Conservation (phyloP, 2,113 vertebrate genomes). For the Bufo bufo region DNA sequence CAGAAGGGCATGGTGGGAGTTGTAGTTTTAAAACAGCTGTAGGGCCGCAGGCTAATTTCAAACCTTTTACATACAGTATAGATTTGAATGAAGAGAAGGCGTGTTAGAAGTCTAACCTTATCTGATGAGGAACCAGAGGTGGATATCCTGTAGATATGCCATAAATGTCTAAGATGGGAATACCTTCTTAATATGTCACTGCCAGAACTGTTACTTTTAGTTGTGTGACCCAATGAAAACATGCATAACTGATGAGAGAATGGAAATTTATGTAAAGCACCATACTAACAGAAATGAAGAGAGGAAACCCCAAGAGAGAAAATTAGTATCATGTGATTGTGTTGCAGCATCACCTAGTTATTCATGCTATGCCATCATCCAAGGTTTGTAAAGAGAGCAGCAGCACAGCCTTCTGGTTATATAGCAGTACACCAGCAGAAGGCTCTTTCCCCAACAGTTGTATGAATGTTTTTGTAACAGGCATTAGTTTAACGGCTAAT, state of each 20-base stretch:
- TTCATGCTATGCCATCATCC: neutral
- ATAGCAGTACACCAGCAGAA: neutral
- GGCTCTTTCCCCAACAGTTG: neutral
- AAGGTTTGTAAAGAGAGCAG: neutral
- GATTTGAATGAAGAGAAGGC: too few species aligned
- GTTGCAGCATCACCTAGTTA: neutral
- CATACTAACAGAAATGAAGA: neutral
- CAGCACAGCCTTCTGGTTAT: neutral
- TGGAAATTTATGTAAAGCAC: neutral
- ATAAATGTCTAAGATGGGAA: too few species aligned
- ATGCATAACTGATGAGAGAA: neutral
- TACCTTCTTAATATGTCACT: neutral
- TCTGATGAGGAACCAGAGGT: too few species aligned
- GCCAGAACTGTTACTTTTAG: neutral
- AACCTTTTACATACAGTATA: too few species aligned
- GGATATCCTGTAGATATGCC: neutral
- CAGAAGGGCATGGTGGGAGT: too few species aligned
- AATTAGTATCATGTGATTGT: neutral
- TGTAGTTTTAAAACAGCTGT: too few species aligned
- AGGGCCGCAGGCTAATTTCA: too few species aligned
- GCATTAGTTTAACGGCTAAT: neutral
- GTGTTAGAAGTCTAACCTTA: too few species aligned
- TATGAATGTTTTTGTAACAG: neutral
- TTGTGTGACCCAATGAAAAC: neutral
- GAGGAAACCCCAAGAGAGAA: neutral